These are phyloP conservation scores for Scleropages formosus DNA, from an alignment of 2,797 vertebrate genomes.

Conservation along the genomic window DNA sequence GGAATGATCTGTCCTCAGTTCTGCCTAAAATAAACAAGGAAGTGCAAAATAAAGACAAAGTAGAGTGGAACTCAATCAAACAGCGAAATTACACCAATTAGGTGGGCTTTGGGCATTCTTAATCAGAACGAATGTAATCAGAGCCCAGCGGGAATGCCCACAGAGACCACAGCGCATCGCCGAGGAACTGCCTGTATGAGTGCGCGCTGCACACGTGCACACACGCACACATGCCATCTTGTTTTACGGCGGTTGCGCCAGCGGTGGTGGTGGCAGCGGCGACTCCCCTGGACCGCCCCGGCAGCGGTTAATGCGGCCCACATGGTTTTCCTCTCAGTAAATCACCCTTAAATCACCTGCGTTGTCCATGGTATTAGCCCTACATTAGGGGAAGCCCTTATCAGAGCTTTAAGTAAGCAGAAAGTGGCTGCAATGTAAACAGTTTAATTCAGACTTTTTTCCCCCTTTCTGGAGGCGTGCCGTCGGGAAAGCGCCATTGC, in stretches of 20 bases:
- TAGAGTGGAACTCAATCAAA: no score
- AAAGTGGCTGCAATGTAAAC: constrained; percentile 45
- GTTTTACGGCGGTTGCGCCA: no score
- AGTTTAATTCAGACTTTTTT: constrained; percentile 32
- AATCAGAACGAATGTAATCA: no score
- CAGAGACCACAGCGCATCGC: no score
- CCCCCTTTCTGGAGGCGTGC: neutral
- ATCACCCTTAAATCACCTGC: constrained; percentile 41
- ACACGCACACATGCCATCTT: neutral
- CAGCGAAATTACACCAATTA: no score
- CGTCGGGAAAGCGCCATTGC: constrained; percentile 16
- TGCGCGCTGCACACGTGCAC: neutral
- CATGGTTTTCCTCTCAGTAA: constrained; percentile 35
- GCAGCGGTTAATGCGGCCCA: constrained; percentile 35
- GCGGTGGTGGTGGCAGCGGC: constrained; percentile 43
- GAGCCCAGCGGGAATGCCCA: no score
- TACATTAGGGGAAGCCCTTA: constrained; percentile 45
- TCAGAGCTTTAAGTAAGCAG: constrained; percentile 44
- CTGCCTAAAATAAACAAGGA: no score
- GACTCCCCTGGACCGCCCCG: constrained; percentile 34
- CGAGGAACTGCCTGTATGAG: no score
- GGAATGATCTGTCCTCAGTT: no score
- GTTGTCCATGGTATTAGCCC: constrained; percentile 37
- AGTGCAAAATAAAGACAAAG: no score
- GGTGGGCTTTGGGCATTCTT: no score